Conservation (phyloP, 2,113 vertebrate species). For the Atherinomorus stipes region DNA sequence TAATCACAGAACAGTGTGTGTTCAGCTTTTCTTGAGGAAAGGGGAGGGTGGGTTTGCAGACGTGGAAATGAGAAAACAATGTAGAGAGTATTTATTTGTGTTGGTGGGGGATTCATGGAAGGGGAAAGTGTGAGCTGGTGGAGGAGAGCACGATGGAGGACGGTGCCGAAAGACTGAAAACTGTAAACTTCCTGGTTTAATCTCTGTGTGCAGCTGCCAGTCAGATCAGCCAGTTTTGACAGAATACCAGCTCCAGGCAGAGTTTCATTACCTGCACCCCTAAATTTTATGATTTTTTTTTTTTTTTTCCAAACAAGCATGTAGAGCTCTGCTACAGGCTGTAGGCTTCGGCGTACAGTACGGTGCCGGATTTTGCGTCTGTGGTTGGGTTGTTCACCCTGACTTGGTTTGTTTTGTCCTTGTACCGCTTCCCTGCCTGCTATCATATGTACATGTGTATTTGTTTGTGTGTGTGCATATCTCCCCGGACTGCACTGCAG, state of each 20-base stretch:
- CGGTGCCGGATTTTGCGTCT: neutral
- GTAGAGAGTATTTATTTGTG: constrained; percentile 43
- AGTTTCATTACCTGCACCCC: neutral
- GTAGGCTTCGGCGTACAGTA: too few relatives aligned
- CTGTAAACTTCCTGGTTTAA: constrained; percentile 24
- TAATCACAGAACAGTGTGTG: constrained; percentile 60
- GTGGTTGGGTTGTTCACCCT: neutral
- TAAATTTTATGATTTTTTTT: neutral
- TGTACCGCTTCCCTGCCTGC: neutral
- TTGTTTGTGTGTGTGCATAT: constrained; percentile 32
- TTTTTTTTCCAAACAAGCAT: too few relatives aligned
- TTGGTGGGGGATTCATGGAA: constrained; percentile 21
- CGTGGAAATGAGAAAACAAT: constrained; percentile 26
- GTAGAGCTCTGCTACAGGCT: too few relatives aligned
- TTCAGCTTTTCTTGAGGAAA: constrained; percentile 61
- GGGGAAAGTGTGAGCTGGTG: constrained; percentile 1
- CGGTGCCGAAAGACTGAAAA: too few relatives aligned
- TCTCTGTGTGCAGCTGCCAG: too few relatives aligned
- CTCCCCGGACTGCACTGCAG: constrained; percentile 58
- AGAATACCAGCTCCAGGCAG: neutral
- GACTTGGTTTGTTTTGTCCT: constrained; percentile 7
- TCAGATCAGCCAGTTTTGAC: too few relatives aligned
- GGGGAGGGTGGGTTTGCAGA: constrained; percentile 30
- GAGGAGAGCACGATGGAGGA: too few relatives aligned
- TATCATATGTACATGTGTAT: constrained; percentile 25